Evolutionary conservation across 2,797 vertebrate genomes (phyloP).

Genomic region (Notamacropus eugenii): DNA sequence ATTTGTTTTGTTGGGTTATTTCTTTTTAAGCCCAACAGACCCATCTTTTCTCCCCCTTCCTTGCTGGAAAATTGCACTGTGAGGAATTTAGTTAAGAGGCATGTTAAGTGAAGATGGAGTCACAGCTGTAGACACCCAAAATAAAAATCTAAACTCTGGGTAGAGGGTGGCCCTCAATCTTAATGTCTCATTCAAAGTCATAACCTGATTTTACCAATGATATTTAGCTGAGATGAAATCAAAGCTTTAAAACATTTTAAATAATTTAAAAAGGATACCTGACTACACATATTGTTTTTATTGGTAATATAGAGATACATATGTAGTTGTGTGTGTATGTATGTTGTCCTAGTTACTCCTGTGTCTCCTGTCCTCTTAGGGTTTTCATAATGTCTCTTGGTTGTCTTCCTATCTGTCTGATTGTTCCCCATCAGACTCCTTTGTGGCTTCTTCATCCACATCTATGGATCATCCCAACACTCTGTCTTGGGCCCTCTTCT

Average conservation of each 20-base stretch:
- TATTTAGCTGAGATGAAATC: conserved; percentile 21
- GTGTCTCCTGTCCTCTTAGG: neutral
- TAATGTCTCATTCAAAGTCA: conserved; percentile 62
- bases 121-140: conserved; percentile 31
- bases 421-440: neutral
- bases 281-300: neutral
- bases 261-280: conserved; percentile 27
- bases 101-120: conserved; percentile 46
- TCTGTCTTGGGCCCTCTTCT: neutral
- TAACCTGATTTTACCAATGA: conserved; percentile 47
- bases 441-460: neutral
- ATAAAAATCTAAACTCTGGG: conserved; percentile 65
- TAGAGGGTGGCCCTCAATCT: conserved; percentile 58
- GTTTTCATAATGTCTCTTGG: neutral
- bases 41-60: conserved; percentile 60
- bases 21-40: conserved; percentile 70
- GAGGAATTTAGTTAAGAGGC: conserved; percentile 57
- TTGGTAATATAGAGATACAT: neutral
- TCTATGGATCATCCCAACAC: neutral
- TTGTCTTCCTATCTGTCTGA: neutral
- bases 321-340: neutral
- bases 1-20: conserved; percentile 76
- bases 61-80: conserved; percentile 55
- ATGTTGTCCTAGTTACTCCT: neutral
- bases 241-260: conserved; percentile 31